Evolutionary conservation across 2,888 invertebrate genomes (phyloP), one percentile per base, ranked within the genome.

Genomic region (Tetranychus piercei): DNA sequence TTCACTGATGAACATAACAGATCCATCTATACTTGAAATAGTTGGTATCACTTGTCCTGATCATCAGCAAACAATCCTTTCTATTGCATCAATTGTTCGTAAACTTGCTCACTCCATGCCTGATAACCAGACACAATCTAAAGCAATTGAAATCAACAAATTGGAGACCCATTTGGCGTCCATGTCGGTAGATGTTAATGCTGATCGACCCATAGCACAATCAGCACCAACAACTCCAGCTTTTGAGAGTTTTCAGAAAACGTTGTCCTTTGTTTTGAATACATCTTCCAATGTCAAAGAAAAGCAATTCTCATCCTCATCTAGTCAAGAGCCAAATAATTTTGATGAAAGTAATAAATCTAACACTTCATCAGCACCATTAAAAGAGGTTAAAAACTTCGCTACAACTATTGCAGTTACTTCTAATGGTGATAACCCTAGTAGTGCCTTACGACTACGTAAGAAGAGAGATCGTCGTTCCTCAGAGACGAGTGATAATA

Each of bases 141-240:
- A 9, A 55, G 55, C 55, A 55, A 15, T 55, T 55, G 15, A 9
- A 55, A 55, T 55, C 2, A 55, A 55, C 55, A 55, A 6, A 55
- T 55, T 55, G 55, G 55, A 55, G 7, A 15, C 55, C 9, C 1
- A 15, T 55, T 55, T 55, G 9, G 9, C 55, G 1, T 15, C 9
- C 55, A 15, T 55, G 15, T 55, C 55, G 15, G 55, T 55, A 15
- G 15, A 55, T 55, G 55, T 1, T 45, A 8, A 45, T 2, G 8
- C 3, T 15, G 55, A 55, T 55, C 55, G 15, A 15, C 55, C 15
- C 55, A 55, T 15, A 1, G 15, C 55, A 55, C 55, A 71, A 71
- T 71, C 71, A 9, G 71, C 44, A 71, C 71, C 43, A 45, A 44
- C 71, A 20, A 71, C 71, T n/a, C 71, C 71, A 45, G 43, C 71